Evolutionary conservation across 1,140 invertebrate species (phyloP).

Genomic region (Diachasma alloeum): DNA sequence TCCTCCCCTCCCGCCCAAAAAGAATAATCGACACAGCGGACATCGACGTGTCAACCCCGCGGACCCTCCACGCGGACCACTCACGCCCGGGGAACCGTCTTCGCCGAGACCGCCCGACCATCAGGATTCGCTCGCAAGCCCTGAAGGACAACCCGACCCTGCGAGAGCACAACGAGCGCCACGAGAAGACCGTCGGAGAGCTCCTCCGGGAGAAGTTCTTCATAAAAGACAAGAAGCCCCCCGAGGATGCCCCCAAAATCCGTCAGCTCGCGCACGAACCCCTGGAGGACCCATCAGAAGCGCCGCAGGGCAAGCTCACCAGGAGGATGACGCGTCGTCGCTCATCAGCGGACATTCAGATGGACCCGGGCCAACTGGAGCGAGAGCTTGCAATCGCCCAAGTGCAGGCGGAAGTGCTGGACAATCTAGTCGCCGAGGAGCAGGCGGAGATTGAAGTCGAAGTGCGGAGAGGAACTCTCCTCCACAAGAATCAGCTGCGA

Average conservation of each 20-base stretch:
- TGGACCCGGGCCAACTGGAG: slow-evolving; percentile 54
- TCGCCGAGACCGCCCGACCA: slow-evolving; percentile 52
- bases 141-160: slow-evolving; percentile 64
- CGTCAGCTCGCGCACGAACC: slow-evolving; percentile 46
- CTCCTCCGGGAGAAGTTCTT: slow-evolving; percentile 79
- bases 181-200: slow-evolving; percentile 75
- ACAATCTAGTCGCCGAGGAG: slow-evolving; percentile 61
- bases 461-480: slow-evolving; percentile 42
- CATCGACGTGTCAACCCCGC: slow-evolving; percentile 77
- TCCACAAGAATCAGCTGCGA: slow-evolving; percentile 39
- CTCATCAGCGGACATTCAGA: slow-evolving; percentile 52
- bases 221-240: slow-evolving; percentile 71
- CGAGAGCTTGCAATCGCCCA: slow-evolving; percentile 53
- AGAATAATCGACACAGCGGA: slow-evolving; percentile 82
- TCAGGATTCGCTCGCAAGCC: slow-evolving; percentile 60
- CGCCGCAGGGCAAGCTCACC: slow-evolving; percentile 48
- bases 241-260: slow-evolving; percentile 45
- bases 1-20: slow-evolving; percentile 52
- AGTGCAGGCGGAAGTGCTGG: slow-evolving; percentile 59
- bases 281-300: slow-evolving; percentile 35
- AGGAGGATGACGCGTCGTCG: slow-evolving; percentile 54
- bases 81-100: slow-evolving; percentile 34
- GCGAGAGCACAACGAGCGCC: slow-evolving; percentile 51
- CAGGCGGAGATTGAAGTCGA: slow-evolving; percentile 57
- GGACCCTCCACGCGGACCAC: slow-evolving; percentile 51